Evolutionary conservation across 2,797 vertebrate genomes (phyloP), one percentile per base, ranked within the genome.

Genomic region (Amphiprion clarkii): DNA sequence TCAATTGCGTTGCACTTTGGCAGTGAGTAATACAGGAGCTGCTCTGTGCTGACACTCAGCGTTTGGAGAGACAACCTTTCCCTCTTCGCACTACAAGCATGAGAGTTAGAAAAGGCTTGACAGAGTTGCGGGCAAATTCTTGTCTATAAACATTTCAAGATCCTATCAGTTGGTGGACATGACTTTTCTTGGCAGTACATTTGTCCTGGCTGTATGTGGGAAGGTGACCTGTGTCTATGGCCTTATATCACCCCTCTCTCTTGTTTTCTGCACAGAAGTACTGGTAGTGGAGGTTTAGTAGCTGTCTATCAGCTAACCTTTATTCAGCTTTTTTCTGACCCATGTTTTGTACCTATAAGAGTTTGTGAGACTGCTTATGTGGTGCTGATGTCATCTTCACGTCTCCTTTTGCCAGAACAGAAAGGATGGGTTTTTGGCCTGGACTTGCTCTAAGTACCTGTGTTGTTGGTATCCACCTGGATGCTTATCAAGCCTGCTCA

Each of bases 31-130:
- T 39, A 66, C n/a, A 55, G 46, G 36, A 44, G 52, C 36, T 33
- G 57, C 44, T 67, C 57, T 49, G 29, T 60, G 67, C 27, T 66
- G 52, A 80, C 62, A 65, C 67, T 65, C 64, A 27, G 59, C 36
- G 25, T 57, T 29, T 51, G 46, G 48, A 51, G 48, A 42, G 14
- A 63, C 39, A 65, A 71, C 52, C 17, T 62, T 60, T 49, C 42
- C 12, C 11, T 61, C 51, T 31, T 74, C 16, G 29, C 27, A 77
- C 40, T 8, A 52, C 42, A 58, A 40, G 13, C 42, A 66, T 58
- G 14, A 59, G n/a, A 12, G 21, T 51, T 21, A 27, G 23, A 68
- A 54, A 67, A 75, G 23, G 27, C 48, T 54, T 25, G 48, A 66
- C 12, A 40, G 23, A 17, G 19, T 19, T 68, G 25, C 57, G 66